Conservation (phyloP, 2,888 invertebrate species). For the Pandemis heparana region DNA sequence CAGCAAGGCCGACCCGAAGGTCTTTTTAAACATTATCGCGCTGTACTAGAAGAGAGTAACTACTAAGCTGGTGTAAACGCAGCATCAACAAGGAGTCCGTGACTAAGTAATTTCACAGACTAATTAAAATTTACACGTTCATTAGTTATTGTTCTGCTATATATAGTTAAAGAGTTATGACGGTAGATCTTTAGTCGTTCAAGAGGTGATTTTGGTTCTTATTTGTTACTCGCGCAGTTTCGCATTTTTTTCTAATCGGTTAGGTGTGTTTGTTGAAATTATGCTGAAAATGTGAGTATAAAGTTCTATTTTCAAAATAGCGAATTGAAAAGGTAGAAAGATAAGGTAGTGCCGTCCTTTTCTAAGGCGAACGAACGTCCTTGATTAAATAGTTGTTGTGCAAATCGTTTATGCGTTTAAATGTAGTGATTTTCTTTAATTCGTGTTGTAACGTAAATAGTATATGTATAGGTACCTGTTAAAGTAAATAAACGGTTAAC, state of each 20-base stretch:
- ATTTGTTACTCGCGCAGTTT: not conserved
- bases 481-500: too few relatives aligned
- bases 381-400: not conserved
- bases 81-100: slow-evolving; percentile 8
- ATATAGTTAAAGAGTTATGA: not conserved
- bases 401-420: too few relatives aligned
- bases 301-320: too few relatives aligned
- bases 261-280: not conserved
- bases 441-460: too few relatives aligned
- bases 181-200: not conserved
- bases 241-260: not conserved
- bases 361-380: not conserved
- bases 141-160: slow-evolving; percentile 21
- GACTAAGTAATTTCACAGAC: slow-evolving; percentile 20
- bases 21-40: too few relatives aligned
- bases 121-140: slow-evolving; percentile 29
- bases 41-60: not conserved
- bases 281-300: not conserved
- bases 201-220: not conserved
- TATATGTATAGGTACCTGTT: too few relatives aligned
- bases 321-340: too few relatives aligned
- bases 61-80: not conserved
- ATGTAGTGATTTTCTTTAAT: too few relatives aligned
- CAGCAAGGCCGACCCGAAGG: too few relatives aligned
- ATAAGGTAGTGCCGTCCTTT: not conserved